phyloP scores from a whole-genome alignment of 2,888 invertebrate species.

The Tiliacea citrago region DNA sequence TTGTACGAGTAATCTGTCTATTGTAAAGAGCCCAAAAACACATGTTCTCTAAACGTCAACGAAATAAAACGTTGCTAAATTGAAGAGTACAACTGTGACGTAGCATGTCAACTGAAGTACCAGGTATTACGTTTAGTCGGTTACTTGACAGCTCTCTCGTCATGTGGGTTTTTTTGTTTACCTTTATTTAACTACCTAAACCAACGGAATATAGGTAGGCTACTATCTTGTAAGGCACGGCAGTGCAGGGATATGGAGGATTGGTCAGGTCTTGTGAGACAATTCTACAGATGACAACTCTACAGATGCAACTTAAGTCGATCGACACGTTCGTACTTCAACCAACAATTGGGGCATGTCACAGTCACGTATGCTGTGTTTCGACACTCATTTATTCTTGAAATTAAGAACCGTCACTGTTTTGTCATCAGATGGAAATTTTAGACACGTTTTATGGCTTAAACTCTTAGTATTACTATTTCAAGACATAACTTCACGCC shows the following conservation, averaged over 20 bases:
- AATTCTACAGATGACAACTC: conserved; percentile 30
- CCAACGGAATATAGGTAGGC: too few species aligned
- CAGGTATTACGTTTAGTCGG: too few species aligned
- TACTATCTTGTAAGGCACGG: neutral
- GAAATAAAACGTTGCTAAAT: too few species aligned
- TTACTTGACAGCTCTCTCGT: too few species aligned
- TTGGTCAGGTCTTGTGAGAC: conserved; percentile 11
- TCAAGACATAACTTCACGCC: neutral
- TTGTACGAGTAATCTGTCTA: too few species aligned
- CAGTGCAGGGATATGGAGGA: neutral
- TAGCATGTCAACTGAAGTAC: too few species aligned
- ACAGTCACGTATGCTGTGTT: conserved; percentile 57
- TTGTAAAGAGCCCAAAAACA: too few species aligned
- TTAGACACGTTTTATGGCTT: conserved; percentile 13
- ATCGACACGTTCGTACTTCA: conserved; percentile 56
- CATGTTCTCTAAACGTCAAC: too few species aligned
- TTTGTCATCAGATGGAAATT: conserved; percentile 39
- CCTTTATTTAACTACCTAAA: too few species aligned
- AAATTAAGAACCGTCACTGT: conserved; percentile 48
- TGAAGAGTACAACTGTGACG: too few species aligned
- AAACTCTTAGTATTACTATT: conserved; percentile 3
- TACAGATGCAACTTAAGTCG: conserved; percentile 35
- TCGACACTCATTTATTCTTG: conserved; percentile 49
- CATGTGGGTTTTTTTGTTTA: too few species aligned
- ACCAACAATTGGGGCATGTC: conserved; percentile 55